Base-by-base conservation (phyloP, 1,140 invertebrate genomes). In the Wiebesia pumilae region DNA sequence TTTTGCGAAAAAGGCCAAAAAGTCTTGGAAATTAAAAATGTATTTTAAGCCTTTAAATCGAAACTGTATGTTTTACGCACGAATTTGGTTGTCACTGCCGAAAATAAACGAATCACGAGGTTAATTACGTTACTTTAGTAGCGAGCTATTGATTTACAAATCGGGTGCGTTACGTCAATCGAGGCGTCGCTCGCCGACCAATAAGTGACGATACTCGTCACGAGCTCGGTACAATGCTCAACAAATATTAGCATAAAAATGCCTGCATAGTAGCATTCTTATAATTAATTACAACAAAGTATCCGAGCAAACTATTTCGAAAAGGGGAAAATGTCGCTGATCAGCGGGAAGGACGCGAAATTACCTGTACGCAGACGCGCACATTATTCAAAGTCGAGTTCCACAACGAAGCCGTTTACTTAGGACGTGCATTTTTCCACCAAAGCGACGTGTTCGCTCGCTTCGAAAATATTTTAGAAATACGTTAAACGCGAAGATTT, bases 181-280 rank as follows among this genome's bases (percentile, higher is more conserved):
- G 89, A 90, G 89, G 89, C 89, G 87, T 89, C 87, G 71, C 12
- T 0, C 38, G 87, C 83, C 86, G 89, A 87, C 83, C 78, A 88
- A 89, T 85, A 86, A 85, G 87, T 83, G 73, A 86, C 69, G 67
- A 83, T 75, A 69, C 9, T 83, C 87, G 84, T 35, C 84, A 82
- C 71, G 88, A 86, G 88, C 87, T 81, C 86, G 89, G 54, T 83
- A 89, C 90, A 90, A 90, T 91, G 90, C 87, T 83, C 80, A 87
- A 86, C 86, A 87, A 86, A 81, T 24, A 91, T 92, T 92, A 90
- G 90, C 90, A 92, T 91, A 90, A 91, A 91, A 92, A 91, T 90
- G 83, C 87, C 85, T 84, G 87, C 86, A 19, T 9, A 38, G 51
- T 87, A 88, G 73, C 87, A 67, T 86, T 38, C 40, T 75, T n/a